Conservation (phyloP, 2,113 vertebrate species). For the Triplophysa rosa region DNA sequence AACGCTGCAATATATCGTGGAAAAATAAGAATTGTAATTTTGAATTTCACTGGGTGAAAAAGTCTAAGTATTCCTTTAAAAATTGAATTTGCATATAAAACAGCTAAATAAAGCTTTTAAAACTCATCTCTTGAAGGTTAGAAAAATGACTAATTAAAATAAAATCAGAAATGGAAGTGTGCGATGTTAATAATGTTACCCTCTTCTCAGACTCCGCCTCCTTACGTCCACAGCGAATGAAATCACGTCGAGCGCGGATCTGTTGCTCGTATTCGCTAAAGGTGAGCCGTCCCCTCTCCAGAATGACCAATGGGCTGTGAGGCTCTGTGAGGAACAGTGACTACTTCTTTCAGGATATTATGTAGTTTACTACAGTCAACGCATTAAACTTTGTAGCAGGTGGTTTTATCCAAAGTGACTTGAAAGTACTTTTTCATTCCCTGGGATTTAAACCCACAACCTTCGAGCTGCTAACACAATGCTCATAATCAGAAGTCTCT, state of each 20-base stretch:
- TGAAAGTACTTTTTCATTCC: too few species aligned
- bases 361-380: too few species aligned
- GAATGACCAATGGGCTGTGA: constrained; percentile 85
- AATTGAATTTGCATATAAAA: too few species aligned
- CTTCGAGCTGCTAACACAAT: too few species aligned
- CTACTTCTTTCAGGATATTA: neutral
- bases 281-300: constrained; percentile 85
- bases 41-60: too few species aligned
- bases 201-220: constrained; percentile 82
- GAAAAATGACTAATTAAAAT: neutral
- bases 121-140: too few species aligned
- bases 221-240: constrained; percentile 78
- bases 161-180: neutral
- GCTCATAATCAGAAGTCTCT: neutral
- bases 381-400: neutral
- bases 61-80: too few species aligned
- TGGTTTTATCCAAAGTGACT: too few species aligned
- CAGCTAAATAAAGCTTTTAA: too few species aligned
- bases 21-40: too few species aligned
- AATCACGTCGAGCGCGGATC: constrained; percentile 84
- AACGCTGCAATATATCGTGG: too few species aligned
- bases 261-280: constrained; percentile 85
- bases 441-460: too few species aligned
- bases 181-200: constrained; percentile 68
- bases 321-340: constrained; percentile 77